phyloP scores from a whole-genome alignment of 2,888 invertebrate species.

The Hanleya hanleyi region DNA sequence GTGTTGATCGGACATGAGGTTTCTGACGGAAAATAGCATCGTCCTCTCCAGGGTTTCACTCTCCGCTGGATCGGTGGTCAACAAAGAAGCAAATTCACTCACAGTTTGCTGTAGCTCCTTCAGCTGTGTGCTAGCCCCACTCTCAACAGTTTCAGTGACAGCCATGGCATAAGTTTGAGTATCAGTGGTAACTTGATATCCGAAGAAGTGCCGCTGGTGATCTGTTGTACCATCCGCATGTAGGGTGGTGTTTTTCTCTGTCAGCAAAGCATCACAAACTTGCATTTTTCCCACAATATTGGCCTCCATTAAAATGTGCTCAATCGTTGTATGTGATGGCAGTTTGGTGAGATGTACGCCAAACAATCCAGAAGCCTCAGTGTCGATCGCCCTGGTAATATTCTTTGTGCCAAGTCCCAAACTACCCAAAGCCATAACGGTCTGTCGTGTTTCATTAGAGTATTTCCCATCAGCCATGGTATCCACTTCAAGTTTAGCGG shows the following conservation, averaged over 20 bases:
- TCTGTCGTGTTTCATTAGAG: not conserved
- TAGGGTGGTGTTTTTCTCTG: not conserved
- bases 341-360: not conserved
- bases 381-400: not conserved
- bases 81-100: not conserved
- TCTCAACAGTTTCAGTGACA: not conserved
- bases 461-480: not conserved
- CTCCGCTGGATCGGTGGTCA: not conserved
- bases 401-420: not conserved
- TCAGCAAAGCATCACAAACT: not conserved
- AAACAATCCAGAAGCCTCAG: not conserved
- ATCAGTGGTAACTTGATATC: not conserved
- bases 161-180: not conserved
- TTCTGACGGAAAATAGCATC: not conserved
- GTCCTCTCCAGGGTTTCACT: not conserved
- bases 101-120: not conserved
- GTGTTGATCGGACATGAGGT: not conserved
- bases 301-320: not conserved
- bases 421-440: not conserved
- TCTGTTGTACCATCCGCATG: not conserved
- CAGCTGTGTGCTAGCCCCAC: not conserved
- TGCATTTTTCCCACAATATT: not conserved
- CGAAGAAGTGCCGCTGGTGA: not conserved
- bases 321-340: not conserved
- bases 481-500: not conserved